Conservation (phyloP, 1,140 invertebrate species). For the Parapsyche elsis region DNA sequence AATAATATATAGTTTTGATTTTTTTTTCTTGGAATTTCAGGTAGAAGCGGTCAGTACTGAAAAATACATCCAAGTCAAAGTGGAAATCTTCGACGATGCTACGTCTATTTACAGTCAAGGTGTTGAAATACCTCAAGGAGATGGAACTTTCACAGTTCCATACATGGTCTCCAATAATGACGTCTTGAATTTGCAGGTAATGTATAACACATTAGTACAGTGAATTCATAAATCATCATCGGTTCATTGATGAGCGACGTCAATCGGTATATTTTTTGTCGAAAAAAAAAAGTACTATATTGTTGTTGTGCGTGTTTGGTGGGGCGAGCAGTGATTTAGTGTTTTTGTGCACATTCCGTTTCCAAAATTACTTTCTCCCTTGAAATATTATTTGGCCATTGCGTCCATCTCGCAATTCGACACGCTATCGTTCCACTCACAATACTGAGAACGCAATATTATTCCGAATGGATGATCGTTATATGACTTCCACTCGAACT, state of each 20-base stretch:
- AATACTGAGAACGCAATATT: constrained; percentile 13
- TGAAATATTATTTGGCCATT: constrained; percentile 22
- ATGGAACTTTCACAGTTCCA: constrained; percentile 73
- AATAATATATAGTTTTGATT: constrained; percentile 41
- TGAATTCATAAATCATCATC: too few species aligned
- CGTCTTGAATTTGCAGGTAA: constrained; percentile 71
- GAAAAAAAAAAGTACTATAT: not conserved
- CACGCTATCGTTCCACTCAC: constrained; percentile 17
- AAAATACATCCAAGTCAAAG: constrained; percentile 71
- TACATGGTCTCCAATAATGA: constrained; percentile 73
- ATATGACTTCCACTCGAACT: not conserved
- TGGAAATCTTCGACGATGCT: constrained; percentile 74
- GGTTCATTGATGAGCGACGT: too few species aligned
- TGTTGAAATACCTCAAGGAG: constrained; percentile 73
- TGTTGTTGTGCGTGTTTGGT: not conserved
- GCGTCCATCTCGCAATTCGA: not conserved
- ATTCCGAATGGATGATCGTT: constrained; percentile 27
- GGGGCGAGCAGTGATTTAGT: constrained; percentile 13
- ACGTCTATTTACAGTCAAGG: constrained; percentile 76
- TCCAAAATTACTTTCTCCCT: constrained; percentile 21
- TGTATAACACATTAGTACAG: too few species aligned
- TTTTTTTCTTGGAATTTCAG: constrained; percentile 59
- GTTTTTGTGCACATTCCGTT: constrained; percentile 26
- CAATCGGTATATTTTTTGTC: too few species aligned
- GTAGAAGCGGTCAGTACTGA: constrained; percentile 76